Evolutionary conservation across 2,888 invertebrate genomes (phyloP), one percentile per base, ranked within the genome.

Genomic region (Lydus trimaculatus): DNA sequence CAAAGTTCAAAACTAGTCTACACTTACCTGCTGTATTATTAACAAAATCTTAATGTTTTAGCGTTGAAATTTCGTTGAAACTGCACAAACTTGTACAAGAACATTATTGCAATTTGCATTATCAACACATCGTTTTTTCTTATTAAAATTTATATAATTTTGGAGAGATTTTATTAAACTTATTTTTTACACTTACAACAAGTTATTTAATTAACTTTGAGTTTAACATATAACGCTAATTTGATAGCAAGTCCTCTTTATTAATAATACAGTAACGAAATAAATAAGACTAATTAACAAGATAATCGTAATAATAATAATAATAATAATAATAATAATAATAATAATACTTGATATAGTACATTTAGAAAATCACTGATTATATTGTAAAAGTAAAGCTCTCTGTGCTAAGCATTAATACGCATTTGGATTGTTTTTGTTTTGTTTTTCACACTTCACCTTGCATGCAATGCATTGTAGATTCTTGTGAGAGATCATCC

Each of bases 401-500:
- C 28, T 52, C 25, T 25, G 52, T 52, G 52, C 52, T 36, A 43
- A 58, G 63, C 36, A 60, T 15, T 31, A 43, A 62, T 17, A 48
- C 1, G n/a, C 20, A 13, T 58, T 48, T 31, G 17, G 8, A 58
- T 15, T 31, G 23, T 58, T 58, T 11, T 64, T 36, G 56, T 65
- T 64, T n/a, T n/a, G n/a, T n/a, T 68, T 70, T 81, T 86, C 86
- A 91, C 80, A 93, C 93, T 86, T 94, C 93, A 80, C 92, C 92
- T 85, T 93, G 92, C 93, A 93, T 93, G 85, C 93, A 93, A 82
- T 93, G 92, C 83, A 94, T 91, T 75, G 93, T 91, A n/a, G 94
- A 94, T 81, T 95, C 94, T 84, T 94, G 94, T 1, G 94, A 94
- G 56, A 94, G 86, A 82, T 95, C 94, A 86, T 95, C 94, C 89